A percentile compares a stretch with the other conserved stretches of the same genome.
These are phyloP conservation scores for Noctua janthe DNA, from an alignment of 2,888 invertebrate species.

Conservation along the genomic window DNA sequence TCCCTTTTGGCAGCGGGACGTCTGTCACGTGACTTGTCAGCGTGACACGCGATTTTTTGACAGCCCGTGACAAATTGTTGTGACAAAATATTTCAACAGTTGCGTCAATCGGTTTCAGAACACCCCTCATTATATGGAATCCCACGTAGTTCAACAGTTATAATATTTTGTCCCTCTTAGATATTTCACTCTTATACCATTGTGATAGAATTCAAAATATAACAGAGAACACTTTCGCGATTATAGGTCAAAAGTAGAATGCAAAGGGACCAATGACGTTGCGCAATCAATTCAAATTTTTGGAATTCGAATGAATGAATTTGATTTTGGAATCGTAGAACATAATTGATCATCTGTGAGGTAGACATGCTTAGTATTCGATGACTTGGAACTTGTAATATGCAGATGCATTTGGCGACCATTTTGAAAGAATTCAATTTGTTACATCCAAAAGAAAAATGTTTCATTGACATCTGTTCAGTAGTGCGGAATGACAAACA, in stretches of 20 bases:
- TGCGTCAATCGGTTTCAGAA: constrained; percentile 80
- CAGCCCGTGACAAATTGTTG: constrained; percentile 89
- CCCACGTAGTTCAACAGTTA: constrained; percentile 61
- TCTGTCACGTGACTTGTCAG: constrained; percentile 77
- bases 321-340: constrained; percentile 75
- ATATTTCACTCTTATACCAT: constrained; percentile 40
- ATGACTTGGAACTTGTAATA: constrained; percentile 76
- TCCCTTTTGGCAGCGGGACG: constrained; percentile 80
- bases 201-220: constrained; percentile 56
- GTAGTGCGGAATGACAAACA: constrained; percentile 46
- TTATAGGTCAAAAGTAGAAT: constrained; percentile 68
- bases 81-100: constrained; percentile 91
- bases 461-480: constrained; percentile 61
- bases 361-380: constrained; percentile 70
- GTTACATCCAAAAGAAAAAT: constrained; percentile 53
- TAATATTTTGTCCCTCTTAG: constrained; percentile 4
- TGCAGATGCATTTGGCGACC: constrained; percentile 65
- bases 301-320: constrained; percentile 82
- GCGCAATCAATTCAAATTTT: constrained; percentile 83
- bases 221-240: constrained; percentile 21
- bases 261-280: constrained; percentile 78
- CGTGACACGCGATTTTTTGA: constrained; percentile 85
- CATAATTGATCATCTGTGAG: constrained; percentile 56
- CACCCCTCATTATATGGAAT: constrained; percentile 78
- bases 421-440: constrained; percentile 57